A percentile compares a stretch with the other conserved stretches of the same genome.
Evolutionary conservation across 2,888 invertebrate genomes (phyloP).

Genomic region (Junonia oenone): DNA sequence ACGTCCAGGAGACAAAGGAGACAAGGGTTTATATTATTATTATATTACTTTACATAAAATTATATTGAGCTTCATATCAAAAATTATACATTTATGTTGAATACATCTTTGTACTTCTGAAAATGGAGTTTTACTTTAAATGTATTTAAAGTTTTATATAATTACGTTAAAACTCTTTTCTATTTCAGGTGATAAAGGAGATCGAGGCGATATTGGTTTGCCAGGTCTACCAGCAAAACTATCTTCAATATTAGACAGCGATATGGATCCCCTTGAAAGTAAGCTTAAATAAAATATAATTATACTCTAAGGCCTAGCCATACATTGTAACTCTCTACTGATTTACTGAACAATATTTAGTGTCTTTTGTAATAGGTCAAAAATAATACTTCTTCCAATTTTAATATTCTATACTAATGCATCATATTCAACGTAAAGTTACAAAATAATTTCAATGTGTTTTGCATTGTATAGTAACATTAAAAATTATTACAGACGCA

Average conservation of each 20-base stretch:
- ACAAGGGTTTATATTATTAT: conserved; percentile 63
- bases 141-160: no score
- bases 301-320: no score
- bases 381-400: no score
- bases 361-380: no score
- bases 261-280: conserved; percentile 49
- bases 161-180: conserved; percentile 24
- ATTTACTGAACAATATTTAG: background rate
- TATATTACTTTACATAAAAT: background rate
- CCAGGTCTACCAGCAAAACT: conserved; percentile 86
- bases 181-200: conserved; percentile 80
- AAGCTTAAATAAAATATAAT: conserved; percentile 32
- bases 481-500: conserved; percentile 39
- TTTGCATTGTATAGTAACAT: background rate
- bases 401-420: no score
- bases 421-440: no score
- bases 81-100: no score
- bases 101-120: no score
- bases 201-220: conserved; percentile 85
- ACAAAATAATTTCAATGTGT: no score
- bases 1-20: conserved; percentile 83
- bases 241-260: conserved; percentile 46
- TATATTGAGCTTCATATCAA: background rate
- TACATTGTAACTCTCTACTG: no score
- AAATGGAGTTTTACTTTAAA: no score